Base-by-base conservation (phyloP, 2,797 vertebrate species). In the Epinephelus coioides region DNA sequence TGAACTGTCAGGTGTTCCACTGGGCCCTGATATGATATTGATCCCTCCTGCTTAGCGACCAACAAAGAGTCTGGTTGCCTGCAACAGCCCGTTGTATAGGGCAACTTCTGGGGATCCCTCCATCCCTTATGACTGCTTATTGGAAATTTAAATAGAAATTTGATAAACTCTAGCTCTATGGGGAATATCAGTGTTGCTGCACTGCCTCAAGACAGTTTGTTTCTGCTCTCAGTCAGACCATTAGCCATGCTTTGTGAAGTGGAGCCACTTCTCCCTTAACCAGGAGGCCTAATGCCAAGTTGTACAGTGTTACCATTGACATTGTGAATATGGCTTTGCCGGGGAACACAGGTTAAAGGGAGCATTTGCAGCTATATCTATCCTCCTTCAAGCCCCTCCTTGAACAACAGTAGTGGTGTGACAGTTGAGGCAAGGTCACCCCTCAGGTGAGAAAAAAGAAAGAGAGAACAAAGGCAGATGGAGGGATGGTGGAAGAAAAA, bases 1-100 rank as follows among this genome's bases (percentile, higher is more conserved):
- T 96, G 96, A 97, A 96, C 93, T 96, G 95, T 95, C 93, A 96
- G 94, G 91, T 95, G 94, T 95, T 95, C 87, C 88, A 79, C 92
- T 76, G 88, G 93, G 86, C 93, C 79, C 91, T 97, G 94, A 96
- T 96, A 96, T 96, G 94, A 92, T 97, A 96, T 96, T 83, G 96
- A 97, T 97, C 95, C 92, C 65, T 76, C 54, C 85, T 90, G 83
- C 88, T 88, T 89, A 90, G 89, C 64, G 77, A 87, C 89, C 84
- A 86, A 91, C 91, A 92, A 88, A 93, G 88, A 81, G 83, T 88
- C 89, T 88, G 88, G 89, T 91, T 93, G 87, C 89, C 85, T 92
- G 87, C 84, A 89, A 56, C 77, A 65, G 77, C 75, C 60, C 6
- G 0, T 30, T 30, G 71, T n/a, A 67, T 17, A 43, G 55, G 62